Evolutionary conservation across 1,140 invertebrate species (phyloP).

Genomic region (Homarus americanus): DNA sequence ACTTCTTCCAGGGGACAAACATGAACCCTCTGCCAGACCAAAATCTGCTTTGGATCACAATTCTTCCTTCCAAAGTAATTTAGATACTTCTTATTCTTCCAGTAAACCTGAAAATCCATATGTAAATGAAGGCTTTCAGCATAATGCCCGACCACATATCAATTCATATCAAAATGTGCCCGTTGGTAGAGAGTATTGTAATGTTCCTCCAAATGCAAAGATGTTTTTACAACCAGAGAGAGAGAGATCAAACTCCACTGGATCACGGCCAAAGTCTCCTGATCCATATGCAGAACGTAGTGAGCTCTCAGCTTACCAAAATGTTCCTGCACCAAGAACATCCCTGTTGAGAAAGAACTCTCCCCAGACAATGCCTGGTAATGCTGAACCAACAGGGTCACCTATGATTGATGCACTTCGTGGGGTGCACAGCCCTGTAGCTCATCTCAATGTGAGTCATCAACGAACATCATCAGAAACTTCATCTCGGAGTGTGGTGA

Average conservation of each 20-base stretch:
- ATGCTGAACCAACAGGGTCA: conserved; percentile 42
- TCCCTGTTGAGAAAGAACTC: conserved; percentile 44
- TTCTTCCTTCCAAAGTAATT: conserved; percentile 57
- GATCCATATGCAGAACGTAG: conserved; percentile 58
- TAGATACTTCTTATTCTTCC: conserved; percentile 55
- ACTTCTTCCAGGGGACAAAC: conserved; percentile 68
- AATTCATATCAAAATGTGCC: conserved; percentile 33
- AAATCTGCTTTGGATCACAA: conserved; percentile 60
- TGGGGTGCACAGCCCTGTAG: conserved; percentile 56
- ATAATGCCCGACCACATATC: conserved; percentile 28
- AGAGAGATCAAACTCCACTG: conserved; percentile 67
- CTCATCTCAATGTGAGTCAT: conserved; percentile 50
- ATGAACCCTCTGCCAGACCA: conserved; percentile 58
- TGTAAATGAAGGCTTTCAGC: conserved; percentile 67
- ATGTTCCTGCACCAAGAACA: conserved; percentile 54
- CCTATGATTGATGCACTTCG: conserved; percentile 68
- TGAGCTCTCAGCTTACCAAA: conserved; percentile 53
- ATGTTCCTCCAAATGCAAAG: conserved; percentile 49
- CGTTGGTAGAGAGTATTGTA: conserved; percentile 48
- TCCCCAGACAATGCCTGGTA: conserved; percentile 34
- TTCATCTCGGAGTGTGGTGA: conserved; percentile 66
- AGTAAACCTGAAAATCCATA: conserved; percentile 62
- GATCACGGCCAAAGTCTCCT: conserved; percentile 59
- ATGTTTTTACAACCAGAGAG: conserved; percentile 44
- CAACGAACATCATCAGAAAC: conserved; percentile 62